A percentile compares a stretch with the other conserved stretches of the same genome.
Conservation (phyloP, 2,888 invertebrate genomes). For the Argynnis bischoffii region DNA sequence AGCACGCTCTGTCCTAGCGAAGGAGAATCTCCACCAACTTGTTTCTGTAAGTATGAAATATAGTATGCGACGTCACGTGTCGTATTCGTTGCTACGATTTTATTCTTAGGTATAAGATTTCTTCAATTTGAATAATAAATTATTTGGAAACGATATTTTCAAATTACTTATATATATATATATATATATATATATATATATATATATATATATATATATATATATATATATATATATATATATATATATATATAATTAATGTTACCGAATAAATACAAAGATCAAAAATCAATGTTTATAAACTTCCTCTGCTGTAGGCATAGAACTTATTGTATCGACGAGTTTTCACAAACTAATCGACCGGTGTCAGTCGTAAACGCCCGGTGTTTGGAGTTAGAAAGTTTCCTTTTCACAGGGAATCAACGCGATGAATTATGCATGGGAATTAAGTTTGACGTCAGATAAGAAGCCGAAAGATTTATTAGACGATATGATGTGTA, state of each 20-base stretch:
- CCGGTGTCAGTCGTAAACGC: conserved; percentile 54
- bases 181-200: no score
- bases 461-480: conserved; percentile 80
- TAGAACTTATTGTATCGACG: conserved; percentile 25
- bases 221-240: no score
- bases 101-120: conserved; percentile 35
- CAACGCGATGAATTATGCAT: conserved; percentile 79
- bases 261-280: not conserved
- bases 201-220: no score
- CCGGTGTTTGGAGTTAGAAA: conserved; percentile 57
- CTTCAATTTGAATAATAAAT: conserved; percentile 3
- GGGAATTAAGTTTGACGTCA: conserved; percentile 80
- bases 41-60: conserved; percentile 69
- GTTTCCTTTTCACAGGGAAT: conserved; percentile 68
- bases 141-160: not conserved
- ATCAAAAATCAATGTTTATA: conserved; percentile 8
- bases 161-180: no score
- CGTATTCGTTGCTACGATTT: conserved; percentile 32
- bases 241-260: no score
- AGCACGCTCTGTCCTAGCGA: conserved; percentile 56
- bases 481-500: conserved; percentile 80
- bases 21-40: conserved; percentile 52
- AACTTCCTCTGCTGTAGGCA: not conserved
- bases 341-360: conserved; percentile 45
- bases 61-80: conserved; percentile 49